These are phyloP conservation scores for Aporophyla nigra DNA, from an alignment of 2,888 invertebrate genomes.

Conservation along the genomic window DNA sequence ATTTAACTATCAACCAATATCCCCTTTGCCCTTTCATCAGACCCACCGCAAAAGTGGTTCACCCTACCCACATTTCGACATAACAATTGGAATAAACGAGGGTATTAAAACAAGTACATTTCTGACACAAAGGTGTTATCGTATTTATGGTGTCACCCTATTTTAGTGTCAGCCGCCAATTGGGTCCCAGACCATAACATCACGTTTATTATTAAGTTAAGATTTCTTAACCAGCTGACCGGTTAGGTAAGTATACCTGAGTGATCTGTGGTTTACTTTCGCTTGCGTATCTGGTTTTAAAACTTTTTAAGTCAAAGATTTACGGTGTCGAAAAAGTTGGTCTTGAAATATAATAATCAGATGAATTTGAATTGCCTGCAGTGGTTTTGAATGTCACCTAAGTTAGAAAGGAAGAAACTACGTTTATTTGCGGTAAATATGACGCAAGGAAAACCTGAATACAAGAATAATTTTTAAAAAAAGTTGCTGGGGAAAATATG, in stretches of 20 bases:
- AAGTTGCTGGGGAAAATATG: too few species aligned
- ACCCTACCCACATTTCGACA: not conserved
- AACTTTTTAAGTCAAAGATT: slow-evolving; percentile 42
- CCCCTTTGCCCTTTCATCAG: not conserved
- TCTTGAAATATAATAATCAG: slow-evolving; percentile 1
- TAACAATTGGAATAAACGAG: slow-evolving; percentile 27
- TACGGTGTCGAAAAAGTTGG: slow-evolving; percentile 39
- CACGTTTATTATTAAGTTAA: slow-evolving; percentile 54
- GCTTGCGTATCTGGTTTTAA: slow-evolving; percentile 45
- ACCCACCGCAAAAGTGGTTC: not conserved
- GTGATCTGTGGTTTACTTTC: slow-evolving; percentile 55
- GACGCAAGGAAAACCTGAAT: too few species aligned
- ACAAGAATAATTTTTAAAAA: too few species aligned
- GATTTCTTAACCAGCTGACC: slow-evolving; percentile 59
- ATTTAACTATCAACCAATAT: not conserved
- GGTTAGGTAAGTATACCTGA: slow-evolving; percentile 42
- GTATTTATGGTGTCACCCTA: slow-evolving; percentile 44
- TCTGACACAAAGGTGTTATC: slow-evolving; percentile 42
- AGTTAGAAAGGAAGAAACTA: too few species aligned
- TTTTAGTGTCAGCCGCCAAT: slow-evolving; percentile 46
- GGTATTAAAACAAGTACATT: slow-evolving; percentile 10
- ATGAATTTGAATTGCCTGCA: not conserved
- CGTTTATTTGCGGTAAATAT: too few species aligned
- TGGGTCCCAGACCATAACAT: slow-evolving; percentile 50
- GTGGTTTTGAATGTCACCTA: not conserved